Conservation (phyloP, 2,797 vertebrate species). For the Fistularia commersonii region DNA sequence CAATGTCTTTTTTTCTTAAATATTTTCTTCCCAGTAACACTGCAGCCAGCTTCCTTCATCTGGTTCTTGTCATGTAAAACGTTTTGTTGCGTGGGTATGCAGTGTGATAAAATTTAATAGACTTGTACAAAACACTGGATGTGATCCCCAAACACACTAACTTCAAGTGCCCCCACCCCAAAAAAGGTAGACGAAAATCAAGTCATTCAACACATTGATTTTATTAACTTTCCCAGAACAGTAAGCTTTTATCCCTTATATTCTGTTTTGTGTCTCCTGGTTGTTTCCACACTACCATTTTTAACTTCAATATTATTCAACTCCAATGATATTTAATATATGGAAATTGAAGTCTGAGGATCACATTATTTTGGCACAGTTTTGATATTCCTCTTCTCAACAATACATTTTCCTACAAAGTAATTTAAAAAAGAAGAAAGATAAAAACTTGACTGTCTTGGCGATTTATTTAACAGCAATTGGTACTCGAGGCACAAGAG, state of each 20-base stretch:
- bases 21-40: too few relatives aligned
- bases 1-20: too few relatives aligned
- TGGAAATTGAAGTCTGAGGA: constrained; percentile 8
- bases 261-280: constrained; percentile 4
- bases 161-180: too few relatives aligned
- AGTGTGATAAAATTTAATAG: too few relatives aligned
- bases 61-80: too few relatives aligned
- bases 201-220: constrained; percentile 15
- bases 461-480: constrained; percentile 9
- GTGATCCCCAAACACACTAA: too few relatives aligned
- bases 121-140: too few relatives aligned
- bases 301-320: constrained; percentile 3
- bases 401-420: too few relatives aligned
- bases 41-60: too few relatives aligned
- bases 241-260: constrained; percentile 35
- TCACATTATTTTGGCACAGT: constrained; percentile 34
- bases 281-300: constrained; percentile 13
- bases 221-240: constrained; percentile 49
- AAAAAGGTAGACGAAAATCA: too few relatives aligned
- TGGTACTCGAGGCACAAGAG: constrained; percentile 52
- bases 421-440: too few relatives aligned
- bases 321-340: constrained; percentile 1
- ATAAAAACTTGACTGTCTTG: constrained; percentile 18
- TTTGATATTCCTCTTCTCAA: constrained; percentile 6
- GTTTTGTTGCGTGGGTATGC: too few relatives aligned